Base-by-base conservation (phyloP, 2,888 invertebrate genomes). In the Eupithecia tripunctaria region DNA sequence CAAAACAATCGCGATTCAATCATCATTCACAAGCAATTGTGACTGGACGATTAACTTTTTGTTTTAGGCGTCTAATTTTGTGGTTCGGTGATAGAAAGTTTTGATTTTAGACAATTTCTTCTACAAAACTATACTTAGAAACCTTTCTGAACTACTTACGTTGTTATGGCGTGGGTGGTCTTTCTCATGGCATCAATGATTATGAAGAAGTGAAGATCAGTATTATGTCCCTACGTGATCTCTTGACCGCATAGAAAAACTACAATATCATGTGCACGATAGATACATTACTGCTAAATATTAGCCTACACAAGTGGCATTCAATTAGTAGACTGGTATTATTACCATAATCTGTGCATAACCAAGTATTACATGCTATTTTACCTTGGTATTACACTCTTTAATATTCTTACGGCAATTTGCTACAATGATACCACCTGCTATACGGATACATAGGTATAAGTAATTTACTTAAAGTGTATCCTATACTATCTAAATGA, bases 21-120 rank as follows among this genome's bases (percentile, higher is more conserved):
- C 77, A 73, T 78, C 69, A 80, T 78, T 80, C 78, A 69, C 51
- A 67, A 56, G 63, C 67, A 65, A 72, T 78, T 70, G 76, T 68
- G 68, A 62, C 25, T 27, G 60, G 47, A 38, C 70, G 60, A 29
- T 65, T 32, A 69, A 36, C 15, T 38, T 70, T 73, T 74, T 70
- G 67, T 47, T 70, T 63, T 64, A 36, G 41, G 43, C 68, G 63
- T 67, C 36, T 62, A 43, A 36, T 56, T 12, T 29, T 64, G 56
- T 56, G 63, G 29, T 38, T 56, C 25, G 29, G 67, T 41, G 63
- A 67, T 70, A 68, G 73, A 73, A 73, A 73, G 67, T 67, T 43
- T 68, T 56, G 12, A 56, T 43, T 36, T 38, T 4, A 38, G 38
- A 56, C 21, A 51, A 21, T 67, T 56, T 67, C n/a, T 36, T 59